These are phyloP conservation scores for Euthynnus affinis DNA, from an alignment of 2,797 vertebrate genomes.

Conservation along the genomic window DNA sequence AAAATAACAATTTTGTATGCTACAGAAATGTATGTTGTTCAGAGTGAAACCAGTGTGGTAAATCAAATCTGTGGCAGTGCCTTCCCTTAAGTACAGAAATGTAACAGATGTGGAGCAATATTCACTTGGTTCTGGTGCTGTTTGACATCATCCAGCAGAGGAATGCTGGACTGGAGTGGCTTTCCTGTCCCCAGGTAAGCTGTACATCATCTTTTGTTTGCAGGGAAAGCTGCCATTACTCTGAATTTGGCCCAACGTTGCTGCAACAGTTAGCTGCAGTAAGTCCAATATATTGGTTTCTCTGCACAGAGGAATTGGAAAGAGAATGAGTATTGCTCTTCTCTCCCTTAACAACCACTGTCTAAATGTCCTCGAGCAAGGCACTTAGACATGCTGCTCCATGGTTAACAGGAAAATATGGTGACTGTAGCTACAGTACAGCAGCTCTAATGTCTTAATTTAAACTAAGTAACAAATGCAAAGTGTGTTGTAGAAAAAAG, in stretches of 20 bases:
- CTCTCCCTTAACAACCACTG: slow-evolving; percentile 16
- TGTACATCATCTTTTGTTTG: slow-evolving; percentile 76
- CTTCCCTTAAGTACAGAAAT: slow-evolving; percentile 59
- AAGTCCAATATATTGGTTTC: slow-evolving; percentile 57
- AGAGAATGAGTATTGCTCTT: slow-evolving; percentile 30
- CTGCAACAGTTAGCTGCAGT: slow-evolving; percentile 44
- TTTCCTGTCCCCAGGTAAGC: slow-evolving; percentile 76
- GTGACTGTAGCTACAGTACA: neutral
- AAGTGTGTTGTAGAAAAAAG: slow-evolving; percentile 2
- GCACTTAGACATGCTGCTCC: slow-evolving; percentile 13
- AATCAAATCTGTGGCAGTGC: slow-evolving; percentile 47
- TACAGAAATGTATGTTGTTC: slow-evolving; percentile 33
- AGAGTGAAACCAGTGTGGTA: slow-evolving; percentile 39
- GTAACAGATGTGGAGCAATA: slow-evolving; percentile 56
- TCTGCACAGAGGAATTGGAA: slow-evolving; percentile 32
- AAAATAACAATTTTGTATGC: slow-evolving; percentile 13
- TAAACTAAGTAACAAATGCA: neutral
- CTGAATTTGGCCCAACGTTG: slow-evolving; percentile 61
- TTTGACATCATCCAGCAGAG: slow-evolving; percentile 56
- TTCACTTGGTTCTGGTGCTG: slow-evolving; percentile 33
- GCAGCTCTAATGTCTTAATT: slow-evolving; percentile 1
- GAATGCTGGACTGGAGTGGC: slow-evolving; percentile 26
- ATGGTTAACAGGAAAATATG: slow-evolving; percentile 14
- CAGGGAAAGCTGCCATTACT: slow-evolving; percentile 64
- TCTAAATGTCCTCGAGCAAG: slow-evolving; percentile 37